A percentile compares a stretch with the other conserved stretches of the same genome.
These are phyloP conservation scores for Lanius ludovicianus DNA, from an alignment of 2,113 vertebrate species.

Conservation along the genomic window DNA sequence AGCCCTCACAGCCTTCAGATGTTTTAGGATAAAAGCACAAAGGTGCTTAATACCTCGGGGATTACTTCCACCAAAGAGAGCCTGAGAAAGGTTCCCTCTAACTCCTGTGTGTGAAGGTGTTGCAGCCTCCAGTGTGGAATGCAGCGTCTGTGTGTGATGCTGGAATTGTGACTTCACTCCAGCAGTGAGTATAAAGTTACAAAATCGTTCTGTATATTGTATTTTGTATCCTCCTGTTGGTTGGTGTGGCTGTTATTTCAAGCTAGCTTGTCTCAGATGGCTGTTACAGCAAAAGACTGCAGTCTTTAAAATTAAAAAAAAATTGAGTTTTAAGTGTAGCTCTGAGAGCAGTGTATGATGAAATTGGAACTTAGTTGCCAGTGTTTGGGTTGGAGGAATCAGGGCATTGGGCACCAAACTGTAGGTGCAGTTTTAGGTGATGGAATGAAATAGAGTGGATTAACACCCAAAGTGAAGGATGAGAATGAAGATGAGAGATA, in stretches of 20 bases:
- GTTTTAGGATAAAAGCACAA: neutral
- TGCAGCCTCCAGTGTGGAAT: neutral
- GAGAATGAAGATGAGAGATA: neutral
- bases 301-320: no score
- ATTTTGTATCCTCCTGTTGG: neutral
- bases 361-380: neutral
- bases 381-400: neutral
- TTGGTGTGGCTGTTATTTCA: neutral
- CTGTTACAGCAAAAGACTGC: neutral
- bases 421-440: neutral
- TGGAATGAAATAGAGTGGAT: neutral
- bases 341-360: neutral
- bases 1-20: neutral
- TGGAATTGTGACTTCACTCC: neutral
- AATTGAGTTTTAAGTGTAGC: neutral
- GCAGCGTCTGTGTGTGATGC: accelerated
- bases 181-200: neutral
- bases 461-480: neutral
- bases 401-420: neutral
- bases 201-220: neutral
- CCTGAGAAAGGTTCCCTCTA: neutral
- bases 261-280: neutral
- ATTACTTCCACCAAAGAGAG: neutral
- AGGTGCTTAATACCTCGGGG: neutral
- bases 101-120: neutral